Evolutionary conservation across 1,140 invertebrate genomes (phyloP), one percentile per base, ranked within the genome.

Genomic region (Heliothis subflexa): DNA sequence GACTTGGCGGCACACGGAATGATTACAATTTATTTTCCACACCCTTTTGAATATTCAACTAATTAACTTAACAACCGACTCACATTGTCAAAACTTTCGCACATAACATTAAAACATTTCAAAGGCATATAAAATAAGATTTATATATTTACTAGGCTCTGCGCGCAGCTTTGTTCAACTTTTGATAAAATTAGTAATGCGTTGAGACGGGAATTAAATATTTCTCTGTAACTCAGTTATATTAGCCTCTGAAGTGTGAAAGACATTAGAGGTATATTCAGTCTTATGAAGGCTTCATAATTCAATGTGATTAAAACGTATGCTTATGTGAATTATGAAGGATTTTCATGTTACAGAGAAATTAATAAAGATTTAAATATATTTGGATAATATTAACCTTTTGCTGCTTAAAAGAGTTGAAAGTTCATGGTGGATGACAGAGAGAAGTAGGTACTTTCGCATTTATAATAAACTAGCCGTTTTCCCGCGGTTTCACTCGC

Each of bases 151-250:
- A 33, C 49, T 40, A 40, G 52, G 13, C 21, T 18, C 45, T 75
- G 18, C 59, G 49, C 73, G 49, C 13, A 47, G 47, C 59, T 75
- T 64, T 70, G 47, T 52, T 75, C 59, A 75, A 75, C 21, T 64
- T 75, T 75, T 49, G 59, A 75, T 75, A 33, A 50, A 75, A 75
- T 75, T 75, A 75, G 64, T 75, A 75, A 75, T 62, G 59, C 73
- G 18, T 75, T 62, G 73, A 75, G 73, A 62, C 73, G 47, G 9
- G 49, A 49, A 75, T 75, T 64, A 75, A 52, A 75, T 75, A 54
- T 64, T 28, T 16, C 57, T 75, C 1, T 28, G 47, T 70, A 75
- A 64, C 49, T 49, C 18, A 75, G 59, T 75, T 75, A 75, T 61
- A 9, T 14, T 49, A 50, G 55, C 55, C 45, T 13, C 73, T 33